A percentile compares a stretch with the other conserved stretches of the same genome.
Evolutionary conservation across 92 coral and sea anemone species (phyloP).

Genomic region (Epizoanthus stellaris): DNA sequence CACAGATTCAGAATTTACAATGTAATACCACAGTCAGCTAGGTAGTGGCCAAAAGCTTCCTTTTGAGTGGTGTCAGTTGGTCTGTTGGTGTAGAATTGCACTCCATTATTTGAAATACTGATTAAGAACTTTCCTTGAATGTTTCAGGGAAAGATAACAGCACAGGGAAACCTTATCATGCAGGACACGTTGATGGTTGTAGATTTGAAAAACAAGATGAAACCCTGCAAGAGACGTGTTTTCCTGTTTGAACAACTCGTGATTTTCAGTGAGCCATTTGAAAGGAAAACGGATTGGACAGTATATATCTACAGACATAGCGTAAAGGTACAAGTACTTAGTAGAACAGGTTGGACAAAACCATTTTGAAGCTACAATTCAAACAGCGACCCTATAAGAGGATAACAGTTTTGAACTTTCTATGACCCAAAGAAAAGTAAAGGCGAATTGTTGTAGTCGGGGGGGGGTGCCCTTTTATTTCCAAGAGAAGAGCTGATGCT

Average conservation of each 20-base stretch:
- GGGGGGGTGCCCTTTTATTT: too few relatives aligned
- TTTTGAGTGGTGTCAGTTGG: background rate
- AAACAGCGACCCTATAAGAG: too few relatives aligned
- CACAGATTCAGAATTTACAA: too few relatives aligned
- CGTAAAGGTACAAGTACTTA: constrained; percentile 71
- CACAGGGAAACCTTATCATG: constrained; percentile 88
- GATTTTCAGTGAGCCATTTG: constrained; percentile 98
- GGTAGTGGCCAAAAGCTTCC: too few relatives aligned
- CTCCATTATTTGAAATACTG: background rate
- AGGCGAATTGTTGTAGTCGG: too few relatives aligned
- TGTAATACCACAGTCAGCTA: too few relatives aligned
- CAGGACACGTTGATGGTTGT: constrained; percentile 91
- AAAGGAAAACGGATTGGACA: constrained; percentile 95
- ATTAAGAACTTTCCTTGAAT: background rate
- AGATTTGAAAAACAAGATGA: constrained; percentile 81
- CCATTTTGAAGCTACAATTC: too few relatives aligned
- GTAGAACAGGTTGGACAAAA: too few relatives aligned
- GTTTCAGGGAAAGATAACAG: constrained; percentile 90
- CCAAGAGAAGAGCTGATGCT: too few relatives aligned
- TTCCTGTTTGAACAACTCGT: constrained; percentile 96
- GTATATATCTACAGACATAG: constrained; percentile 97
- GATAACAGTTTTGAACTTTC: too few relatives aligned
- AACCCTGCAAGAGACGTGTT: constrained; percentile 93
- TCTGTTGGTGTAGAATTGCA: too few relatives aligned
- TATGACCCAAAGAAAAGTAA: too few relatives aligned